These are phyloP conservation scores for Trematomus loennbergii DNA, from an alignment of 2,113 vertebrate genomes.

Conservation along the genomic window DNA sequence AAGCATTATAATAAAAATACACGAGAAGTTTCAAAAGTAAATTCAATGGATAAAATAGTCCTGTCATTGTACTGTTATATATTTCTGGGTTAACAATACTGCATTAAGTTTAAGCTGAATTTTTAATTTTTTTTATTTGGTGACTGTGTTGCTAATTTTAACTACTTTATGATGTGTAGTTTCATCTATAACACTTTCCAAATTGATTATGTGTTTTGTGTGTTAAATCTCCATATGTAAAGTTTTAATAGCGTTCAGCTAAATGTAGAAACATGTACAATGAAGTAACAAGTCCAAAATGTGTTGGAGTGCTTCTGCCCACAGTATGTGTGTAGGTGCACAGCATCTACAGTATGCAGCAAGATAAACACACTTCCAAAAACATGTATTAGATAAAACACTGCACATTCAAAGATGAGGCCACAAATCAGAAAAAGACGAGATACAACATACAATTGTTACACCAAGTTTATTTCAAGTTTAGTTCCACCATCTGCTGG, in stretches of 20 bases:
- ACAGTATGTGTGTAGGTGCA: slow-evolving; percentile 23
- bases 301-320: not conserved
- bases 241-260: not conserved
- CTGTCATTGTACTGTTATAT: not conserved
- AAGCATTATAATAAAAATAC: not conserved
- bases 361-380: not conserved
- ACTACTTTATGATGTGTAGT: not conserved
- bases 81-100: not conserved
- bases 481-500: not conserved
- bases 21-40: too few species aligned
- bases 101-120: not conserved
- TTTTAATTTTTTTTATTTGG: not conserved
- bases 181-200: not conserved
- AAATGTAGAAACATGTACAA: not conserved
- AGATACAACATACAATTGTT: too few species aligned
- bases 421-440: not conserved
- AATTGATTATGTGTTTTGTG: not conserved
- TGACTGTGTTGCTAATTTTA: not conserved
- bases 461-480: not conserved
- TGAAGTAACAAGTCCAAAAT: not conserved
- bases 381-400: not conserved
- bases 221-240: too few species aligned
- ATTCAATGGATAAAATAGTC: not conserved
- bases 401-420: not conserved
- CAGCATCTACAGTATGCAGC: slow-evolving; percentile 8